Evolutionary conservation across 2,888 invertebrate species (phyloP), one percentile per base, ranked within the genome.

Genomic region (Dorcus hopei): DNA sequence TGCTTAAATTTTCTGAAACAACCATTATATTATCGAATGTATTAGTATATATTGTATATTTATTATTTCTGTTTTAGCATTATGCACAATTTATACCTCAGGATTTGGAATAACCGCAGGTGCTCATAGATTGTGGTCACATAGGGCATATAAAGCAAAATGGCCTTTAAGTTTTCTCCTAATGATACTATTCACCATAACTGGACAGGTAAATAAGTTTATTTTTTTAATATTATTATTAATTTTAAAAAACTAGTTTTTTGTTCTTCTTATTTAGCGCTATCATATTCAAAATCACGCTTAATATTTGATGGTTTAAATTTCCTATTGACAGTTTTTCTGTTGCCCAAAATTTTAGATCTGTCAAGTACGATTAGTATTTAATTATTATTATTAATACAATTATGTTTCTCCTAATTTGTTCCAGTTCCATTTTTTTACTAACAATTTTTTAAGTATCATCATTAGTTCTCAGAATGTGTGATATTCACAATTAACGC

Each of bases 51-150:
- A 2, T 19, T 19, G 19, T 19, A 42, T 42, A 42, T 14, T 42
- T 14, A 42, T 42, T 42, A 6, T 42, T 33, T 33, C 26, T 33
- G 26, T 80, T 81, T 51, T 74, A 87, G 87, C 83, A 59, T 78
- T 84, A 60, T 71, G 80, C 26, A 83, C 85, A 59, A 83, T 90
- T 70, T 86, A 86, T 78, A 81, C 83, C n/a, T 87, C 90, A n/a
- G 91, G 89, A 16, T 87, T 91, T 71, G 91, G 91, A 9, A 90
- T 91, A 64, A 91, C 91, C 9, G 91, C 91, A 5, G 91, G 91
- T 50, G 91, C 87, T 1, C 91, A 91, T 73, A 81, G 91, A 59
- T 80, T 91, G 60, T 91, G 91, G 91, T 90, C 91, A 0, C 91
- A 91, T 72, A 82, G 88, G 65, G 87, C 91, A 0, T 91, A 90